A percentile compares a stretch with the other conserved stretches of the same genome.
phyloP scores from a whole-genome alignment of 2,888 invertebrate genomes.

The Thymelicus lineola region DNA sequence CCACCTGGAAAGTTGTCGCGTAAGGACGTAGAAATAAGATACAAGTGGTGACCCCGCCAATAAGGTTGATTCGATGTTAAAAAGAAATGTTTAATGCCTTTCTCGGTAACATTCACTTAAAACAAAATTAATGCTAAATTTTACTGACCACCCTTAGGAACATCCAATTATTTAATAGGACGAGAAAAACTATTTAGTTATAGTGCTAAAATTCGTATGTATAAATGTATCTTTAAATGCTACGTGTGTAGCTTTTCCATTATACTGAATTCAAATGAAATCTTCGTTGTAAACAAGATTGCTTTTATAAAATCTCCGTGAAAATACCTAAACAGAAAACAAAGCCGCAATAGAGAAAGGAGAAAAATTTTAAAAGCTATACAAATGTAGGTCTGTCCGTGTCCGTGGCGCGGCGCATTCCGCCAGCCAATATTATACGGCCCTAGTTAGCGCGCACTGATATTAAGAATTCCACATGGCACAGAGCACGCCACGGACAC shows the following conservation, averaged over 20 bases:
- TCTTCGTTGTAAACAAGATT: not conserved
- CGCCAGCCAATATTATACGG: constrained; percentile 79
- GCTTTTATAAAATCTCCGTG: constrained; percentile 16
- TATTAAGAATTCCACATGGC: constrained; percentile 81
- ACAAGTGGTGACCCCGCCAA: too few relatives aligned
- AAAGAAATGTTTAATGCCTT: too few relatives aligned
- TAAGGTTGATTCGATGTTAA: too few relatives aligned
- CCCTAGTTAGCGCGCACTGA: constrained; percentile 83
- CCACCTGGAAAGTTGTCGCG: too few relatives aligned
- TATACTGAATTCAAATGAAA: not conserved
- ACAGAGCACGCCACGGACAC: constrained; percentile 53
- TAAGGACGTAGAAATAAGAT: too few relatives aligned
- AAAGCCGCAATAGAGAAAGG: constrained; percentile 20
- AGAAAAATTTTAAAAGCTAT: constrained; percentile 36
- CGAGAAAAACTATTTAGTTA: too few relatives aligned
- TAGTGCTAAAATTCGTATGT: too few relatives aligned
- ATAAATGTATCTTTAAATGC: too few relatives aligned
- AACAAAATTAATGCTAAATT: too few relatives aligned
- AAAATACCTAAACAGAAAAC: constrained; percentile 18
- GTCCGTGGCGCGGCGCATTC: constrained; percentile 43
- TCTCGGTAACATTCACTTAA: too few relatives aligned
- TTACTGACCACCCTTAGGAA: too few relatives aligned
- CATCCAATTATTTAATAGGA: too few relatives aligned
- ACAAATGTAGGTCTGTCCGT: constrained; percentile 33
- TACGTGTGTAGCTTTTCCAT: not conserved